Evolutionary conservation across 2,888 invertebrate genomes (phyloP), one percentile per base, ranked within the genome.

Genomic region (Priocnemis perturbator): DNA sequence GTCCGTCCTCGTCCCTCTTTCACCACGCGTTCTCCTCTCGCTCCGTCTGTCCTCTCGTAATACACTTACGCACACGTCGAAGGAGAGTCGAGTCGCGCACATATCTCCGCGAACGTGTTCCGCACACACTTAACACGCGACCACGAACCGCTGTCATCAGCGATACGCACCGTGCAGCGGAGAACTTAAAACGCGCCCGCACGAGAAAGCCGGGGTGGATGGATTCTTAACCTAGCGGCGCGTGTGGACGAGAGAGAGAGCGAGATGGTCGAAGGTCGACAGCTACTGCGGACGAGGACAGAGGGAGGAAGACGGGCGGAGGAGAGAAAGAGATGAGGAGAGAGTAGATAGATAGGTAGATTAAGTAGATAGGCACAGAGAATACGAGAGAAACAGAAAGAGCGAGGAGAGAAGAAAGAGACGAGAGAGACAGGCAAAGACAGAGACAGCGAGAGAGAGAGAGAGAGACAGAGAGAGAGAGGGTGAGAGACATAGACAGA

Each of bases 191-290:
- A 60, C 69, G 64, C 62, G 62, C 56, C 59, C 26, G 53, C 64
- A 58, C 52, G 47, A 57, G 67, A 74, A 74, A 67, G 67, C 74
- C 70, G 73, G 69, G 74, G 62, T 62, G 60, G 69, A 58, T 67
- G 68, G 57, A 70, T 62, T 62, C 70, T 74, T 74, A 74, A 74
- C 74, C 74, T 74, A 74, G 70, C 74, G 60, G 48, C 9, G 14
- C 63, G 64, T 58, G 47, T 58, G 47, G 58, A 44, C 60, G 64
- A 70, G 57, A 61, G 20, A 20, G 53, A 20, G 53, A 20, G 53
- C 4, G 53, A 23, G 53, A 20, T 11, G 23, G 53, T 17, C 3
- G 15, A 19, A 20, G 53, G 15, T 15, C 23, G 53, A 7, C 5
- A 53, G 23, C 21, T 47, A 14, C 21, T 47, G 23, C 20, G 53